phyloP scores from a whole-genome alignment of 2,113 vertebrate species.

The Petromus typicus region DNA sequence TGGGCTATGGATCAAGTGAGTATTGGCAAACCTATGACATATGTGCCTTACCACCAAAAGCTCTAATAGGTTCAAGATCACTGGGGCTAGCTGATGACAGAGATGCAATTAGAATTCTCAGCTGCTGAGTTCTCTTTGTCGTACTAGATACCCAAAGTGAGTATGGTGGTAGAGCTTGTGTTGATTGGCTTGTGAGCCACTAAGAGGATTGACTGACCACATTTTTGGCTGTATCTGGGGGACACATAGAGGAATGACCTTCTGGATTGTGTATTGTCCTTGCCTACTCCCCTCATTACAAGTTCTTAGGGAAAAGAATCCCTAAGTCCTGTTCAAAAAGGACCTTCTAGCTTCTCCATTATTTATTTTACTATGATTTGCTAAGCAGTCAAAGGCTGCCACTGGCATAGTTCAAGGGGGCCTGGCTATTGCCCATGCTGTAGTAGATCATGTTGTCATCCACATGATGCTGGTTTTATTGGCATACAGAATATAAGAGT shows the following conservation, averaged over 20 bases:
- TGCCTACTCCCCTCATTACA: background rate
- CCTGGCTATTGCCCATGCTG: background rate
- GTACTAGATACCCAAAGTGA: background rate
- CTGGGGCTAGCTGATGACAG: background rate
- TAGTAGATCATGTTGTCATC: background rate
- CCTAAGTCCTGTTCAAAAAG: background rate
- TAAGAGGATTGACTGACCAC: background rate
- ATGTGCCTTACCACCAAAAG: background rate
- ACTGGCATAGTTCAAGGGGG: background rate
- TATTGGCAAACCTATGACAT: background rate
- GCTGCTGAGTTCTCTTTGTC: background rate
- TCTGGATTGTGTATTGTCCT: background rate
- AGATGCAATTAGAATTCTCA: background rate
- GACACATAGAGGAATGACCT: background rate
- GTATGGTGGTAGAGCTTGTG: background rate
- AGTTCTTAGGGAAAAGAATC: background rate
- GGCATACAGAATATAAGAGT: background rate
- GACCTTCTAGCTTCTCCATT: background rate
- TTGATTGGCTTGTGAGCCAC: background rate
- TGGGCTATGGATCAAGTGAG: background rate
- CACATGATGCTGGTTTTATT: background rate
- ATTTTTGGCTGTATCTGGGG: background rate
- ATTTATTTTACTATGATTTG: background rate
- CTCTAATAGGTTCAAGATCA: background rate
- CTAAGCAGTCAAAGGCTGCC: background rate